Evolutionary conservation across 2,888 invertebrate species (phyloP), one percentile per base, ranked within the genome.

Genomic region (Crossocerus cetratus): DNA sequence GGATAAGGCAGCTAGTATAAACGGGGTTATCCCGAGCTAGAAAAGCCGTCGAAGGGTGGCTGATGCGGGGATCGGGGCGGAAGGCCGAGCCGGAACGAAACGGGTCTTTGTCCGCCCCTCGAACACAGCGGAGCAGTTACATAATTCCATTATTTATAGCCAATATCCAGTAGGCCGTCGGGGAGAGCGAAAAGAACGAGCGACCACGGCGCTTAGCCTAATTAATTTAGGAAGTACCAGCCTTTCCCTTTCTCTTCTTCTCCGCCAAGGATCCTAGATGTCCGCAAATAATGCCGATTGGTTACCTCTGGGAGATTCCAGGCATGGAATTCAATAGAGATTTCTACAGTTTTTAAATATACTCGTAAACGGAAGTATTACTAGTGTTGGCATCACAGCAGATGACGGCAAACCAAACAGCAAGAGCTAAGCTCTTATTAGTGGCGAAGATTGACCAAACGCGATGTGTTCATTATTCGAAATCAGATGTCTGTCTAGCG

Each of bases 121-220:
- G 74, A 32, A 32, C 32, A 32, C 55, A 57, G 59, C 65, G 76
- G 73, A 73, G 76, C 77, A 74, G 83, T 84, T 84, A 85, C 83
- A 82, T 86, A 85, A 86, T 86, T 86, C 85, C 84, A 83, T 86
- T 86, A 86, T 86, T 86, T 86, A 86, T 86, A 78, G 84, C 82
- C 84, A 80, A 83, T 84, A 84, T 80, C 77, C 67, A 77, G 72
- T 53, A 68, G 65, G 62, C 65, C 60, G 69, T 65, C 71, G 72
- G 75, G 58, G 64, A 75, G 53, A 74, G 78, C 63, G 79, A 80
- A 82, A 80, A 77, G 78, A 77, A 81, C 65, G 74, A 80, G 32
- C 32, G 80, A 72, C 76, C 67, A 32, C 32, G 65, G 70, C 79
- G 75, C 82, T 84, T 84, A 81, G 76, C 80, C 74, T 83, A 86